A percentile compares a stretch with the other conserved stretches of the same genome.
phyloP scores from a whole-genome alignment of 1,140 invertebrate genomes.

The Trialeurodes vaporariorum region DNA sequence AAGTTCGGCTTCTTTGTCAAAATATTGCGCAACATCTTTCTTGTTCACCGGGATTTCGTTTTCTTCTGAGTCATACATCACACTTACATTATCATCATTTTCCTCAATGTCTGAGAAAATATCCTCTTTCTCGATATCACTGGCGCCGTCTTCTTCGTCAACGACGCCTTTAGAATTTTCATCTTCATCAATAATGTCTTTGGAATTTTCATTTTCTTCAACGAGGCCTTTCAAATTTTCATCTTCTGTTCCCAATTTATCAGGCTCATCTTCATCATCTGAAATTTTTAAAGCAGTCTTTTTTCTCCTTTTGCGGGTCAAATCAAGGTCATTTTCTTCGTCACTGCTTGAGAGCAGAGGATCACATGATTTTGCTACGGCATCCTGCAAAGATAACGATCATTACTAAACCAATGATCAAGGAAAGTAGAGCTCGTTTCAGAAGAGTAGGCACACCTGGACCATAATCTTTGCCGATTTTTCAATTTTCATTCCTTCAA shows the following conservation, averaged over 20 bases:
- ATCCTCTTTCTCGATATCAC: constrained; percentile 32
- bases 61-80: constrained; percentile 64
- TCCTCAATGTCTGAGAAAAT: constrained; percentile 32
- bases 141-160: constrained; percentile 30
- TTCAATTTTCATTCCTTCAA: no score
- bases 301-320: background rate
- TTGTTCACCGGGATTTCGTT: constrained; percentile 45
- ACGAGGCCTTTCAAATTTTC: background rate
- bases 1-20: constrained; percentile 75
- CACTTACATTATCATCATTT: constrained; percentile 29
- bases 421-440: no score
- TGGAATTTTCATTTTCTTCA: background rate
- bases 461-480: no score
- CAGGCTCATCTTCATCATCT: background rate
- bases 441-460: no score
- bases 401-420: no score
- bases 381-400: no score
- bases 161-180: constrained; percentile 25
- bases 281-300: background rate
- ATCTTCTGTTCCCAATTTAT: background rate
- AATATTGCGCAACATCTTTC: constrained; percentile 48
- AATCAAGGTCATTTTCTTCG: background rate
- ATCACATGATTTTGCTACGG: no score
- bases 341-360: background rate
- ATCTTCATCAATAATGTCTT: background rate